These are phyloP conservation scores for Glyphotaelius pellucidus DNA, from an alignment of 2,888 invertebrate species.

Conservation along the genomic window DNA sequence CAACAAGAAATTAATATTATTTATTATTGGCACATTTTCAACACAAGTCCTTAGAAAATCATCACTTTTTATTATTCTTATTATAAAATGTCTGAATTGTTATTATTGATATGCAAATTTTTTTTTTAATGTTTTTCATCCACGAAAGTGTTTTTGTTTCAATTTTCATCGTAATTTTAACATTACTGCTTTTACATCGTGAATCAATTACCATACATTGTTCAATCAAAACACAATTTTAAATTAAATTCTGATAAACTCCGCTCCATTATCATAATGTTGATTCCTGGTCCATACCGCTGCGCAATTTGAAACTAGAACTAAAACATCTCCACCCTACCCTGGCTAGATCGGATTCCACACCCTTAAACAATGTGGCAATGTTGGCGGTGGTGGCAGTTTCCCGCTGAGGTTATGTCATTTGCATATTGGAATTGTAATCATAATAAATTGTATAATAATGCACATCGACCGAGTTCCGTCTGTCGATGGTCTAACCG, in stretches of 20 bases:
- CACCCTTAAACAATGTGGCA: neutral
- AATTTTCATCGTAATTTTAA: neutral
- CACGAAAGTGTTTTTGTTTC: too few relatives aligned
- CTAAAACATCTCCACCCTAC: neutral
- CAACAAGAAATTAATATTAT: too few relatives aligned
- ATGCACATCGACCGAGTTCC: neutral
- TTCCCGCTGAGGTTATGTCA: neutral
- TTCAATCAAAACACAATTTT: neutral
- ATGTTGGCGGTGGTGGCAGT: neutral
- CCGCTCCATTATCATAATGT: neutral
- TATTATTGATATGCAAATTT: too few relatives aligned
- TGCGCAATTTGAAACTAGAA: neutral
- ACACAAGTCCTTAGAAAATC: too few relatives aligned
- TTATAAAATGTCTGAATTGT: too few relatives aligned
- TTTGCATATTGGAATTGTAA: neutral
- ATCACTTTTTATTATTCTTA: too few relatives aligned
- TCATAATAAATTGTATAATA: constrained; percentile 2
- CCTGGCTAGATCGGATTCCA: neutral
- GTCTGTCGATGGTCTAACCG: neutral
- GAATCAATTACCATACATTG: neutral
- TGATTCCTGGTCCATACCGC: neutral
- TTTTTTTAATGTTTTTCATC: too few relatives aligned
- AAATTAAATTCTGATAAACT: neutral
- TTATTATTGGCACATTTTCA: too few relatives aligned
- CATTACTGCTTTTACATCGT: neutral